phyloP scores from a whole-genome alignment of 2,113 vertebrate genomes.

The Rhombomys opimus region DNA sequence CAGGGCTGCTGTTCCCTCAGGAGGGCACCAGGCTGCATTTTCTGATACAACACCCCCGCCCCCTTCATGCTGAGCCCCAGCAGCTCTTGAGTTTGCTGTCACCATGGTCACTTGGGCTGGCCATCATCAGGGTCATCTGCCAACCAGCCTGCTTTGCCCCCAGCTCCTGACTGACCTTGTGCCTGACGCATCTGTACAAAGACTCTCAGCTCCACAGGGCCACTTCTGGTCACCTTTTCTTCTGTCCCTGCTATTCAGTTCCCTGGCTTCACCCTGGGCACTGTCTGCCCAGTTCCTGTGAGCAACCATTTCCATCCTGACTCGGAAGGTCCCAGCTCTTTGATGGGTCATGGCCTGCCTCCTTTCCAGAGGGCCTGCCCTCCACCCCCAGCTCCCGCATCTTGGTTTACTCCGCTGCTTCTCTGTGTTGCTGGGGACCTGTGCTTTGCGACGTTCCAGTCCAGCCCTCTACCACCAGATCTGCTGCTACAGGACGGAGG shows the following conservation, averaged over 20 bases:
- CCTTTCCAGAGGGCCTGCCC: not conserved
- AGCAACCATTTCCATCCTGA: not conserved
- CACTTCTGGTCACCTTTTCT: not conserved
- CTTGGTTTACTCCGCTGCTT: not conserved
- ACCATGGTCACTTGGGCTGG: not conserved
- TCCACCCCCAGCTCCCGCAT: not conserved
- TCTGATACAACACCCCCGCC: not conserved
- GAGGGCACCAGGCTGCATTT: not conserved
- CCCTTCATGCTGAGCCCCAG: not conserved
- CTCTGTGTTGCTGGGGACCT: not conserved
- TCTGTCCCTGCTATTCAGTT: no score
- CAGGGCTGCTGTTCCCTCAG: not conserved
- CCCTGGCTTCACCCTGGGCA: not conserved
- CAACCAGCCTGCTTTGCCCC: not conserved
- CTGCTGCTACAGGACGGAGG: not conserved
- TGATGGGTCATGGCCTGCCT: no score
- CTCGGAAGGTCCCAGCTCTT: not conserved
- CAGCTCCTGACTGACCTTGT: no score
- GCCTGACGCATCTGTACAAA: not conserved
- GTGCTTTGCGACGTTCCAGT: no score
- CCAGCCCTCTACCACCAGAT: not conserved
- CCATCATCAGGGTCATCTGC: not conserved
- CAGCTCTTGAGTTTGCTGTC: not conserved
- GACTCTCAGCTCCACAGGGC: accelerated
- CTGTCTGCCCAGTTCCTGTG: not conserved